Percentiles rank a stretch among this genome's conserved stretches.
These are phyloP conservation scores for Mechanitis messenoides DNA, from an alignment of 2,888 invertebrate genomes.

Conservation along the genomic window DNA sequence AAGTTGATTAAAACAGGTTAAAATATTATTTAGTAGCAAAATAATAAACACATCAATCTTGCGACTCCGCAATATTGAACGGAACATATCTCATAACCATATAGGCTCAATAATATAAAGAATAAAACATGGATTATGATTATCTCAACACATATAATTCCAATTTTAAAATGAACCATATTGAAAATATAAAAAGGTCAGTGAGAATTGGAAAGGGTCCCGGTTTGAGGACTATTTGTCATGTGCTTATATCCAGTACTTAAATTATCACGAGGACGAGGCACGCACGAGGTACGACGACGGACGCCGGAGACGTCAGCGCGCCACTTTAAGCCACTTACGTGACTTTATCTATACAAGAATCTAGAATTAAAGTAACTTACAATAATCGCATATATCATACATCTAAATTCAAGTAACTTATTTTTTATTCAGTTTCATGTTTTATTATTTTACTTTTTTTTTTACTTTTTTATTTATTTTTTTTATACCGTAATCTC, in stretches of 20 bases:
- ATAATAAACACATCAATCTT: not conserved
- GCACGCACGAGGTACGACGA: constrained; percentile 48
- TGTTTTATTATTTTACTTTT: constrained; percentile 76
- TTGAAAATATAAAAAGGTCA: constrained; percentile 46
- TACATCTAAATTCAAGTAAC: constrained; percentile 75
- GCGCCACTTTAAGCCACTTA: constrained; percentile 42
- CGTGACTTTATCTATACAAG: constrained; percentile 57
- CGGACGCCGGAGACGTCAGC: constrained; percentile 35
- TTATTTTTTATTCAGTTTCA: constrained; percentile 75
- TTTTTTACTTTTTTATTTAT: constrained; percentile 60
- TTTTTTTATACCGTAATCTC: constrained; percentile 76
- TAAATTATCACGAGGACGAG: constrained; percentile 64
- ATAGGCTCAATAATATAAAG: constrained; percentile 27
- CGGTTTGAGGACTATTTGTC: constrained; percentile 41
- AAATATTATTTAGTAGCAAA: constrained; percentile 4
- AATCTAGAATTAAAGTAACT: constrained; percentile 73
- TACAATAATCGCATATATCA: constrained; percentile 74
- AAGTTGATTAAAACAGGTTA: not conserved
- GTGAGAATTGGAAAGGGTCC: constrained; percentile 55
- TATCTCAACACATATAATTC: constrained; percentile 52
- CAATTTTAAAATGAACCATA: constrained; percentile 47
- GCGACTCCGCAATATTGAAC: not conserved
- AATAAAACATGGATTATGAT: constrained; percentile 48
- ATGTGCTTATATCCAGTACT: constrained; percentile 65
- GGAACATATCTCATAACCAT: not conserved